Conservation (phyloP, 2,113 vertebrate genomes). For the Phalacrocorax pelagicus region DNA sequence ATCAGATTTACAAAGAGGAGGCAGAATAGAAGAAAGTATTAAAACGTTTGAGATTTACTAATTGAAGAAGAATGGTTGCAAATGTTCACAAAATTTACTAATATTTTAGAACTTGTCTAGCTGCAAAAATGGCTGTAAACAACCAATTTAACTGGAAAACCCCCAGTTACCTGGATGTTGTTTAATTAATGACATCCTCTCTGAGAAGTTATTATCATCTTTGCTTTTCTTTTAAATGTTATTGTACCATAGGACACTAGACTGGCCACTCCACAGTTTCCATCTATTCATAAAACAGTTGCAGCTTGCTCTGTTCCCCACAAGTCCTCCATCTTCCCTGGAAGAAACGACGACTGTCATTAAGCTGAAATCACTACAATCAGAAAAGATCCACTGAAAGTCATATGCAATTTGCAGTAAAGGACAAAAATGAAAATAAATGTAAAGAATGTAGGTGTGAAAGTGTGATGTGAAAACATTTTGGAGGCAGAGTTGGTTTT, state of each 20-base stretch:
- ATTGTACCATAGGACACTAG: neutral
- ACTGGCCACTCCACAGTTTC: neutral
- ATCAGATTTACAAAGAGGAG: neutral
- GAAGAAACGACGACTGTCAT: neutral
- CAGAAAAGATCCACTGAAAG: neutral
- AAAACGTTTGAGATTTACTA: neutral
- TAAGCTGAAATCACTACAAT: neutral
- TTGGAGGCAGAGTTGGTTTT: neutral
- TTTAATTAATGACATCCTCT: neutral
- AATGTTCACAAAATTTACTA: neutral
- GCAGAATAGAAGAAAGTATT: neutral
- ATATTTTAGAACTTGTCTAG: neutral
- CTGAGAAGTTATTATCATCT: neutral
- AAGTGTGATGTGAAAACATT: neutral
- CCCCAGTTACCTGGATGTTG: neutral
- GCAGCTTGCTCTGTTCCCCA: neutral
- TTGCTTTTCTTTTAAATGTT: neutral
- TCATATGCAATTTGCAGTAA: neutral
- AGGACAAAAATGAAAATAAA: neutral
- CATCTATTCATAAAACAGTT: neutral
- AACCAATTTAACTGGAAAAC: neutral
- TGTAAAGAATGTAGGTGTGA: neutral
- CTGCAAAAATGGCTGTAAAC: neutral
- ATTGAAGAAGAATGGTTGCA: neutral
- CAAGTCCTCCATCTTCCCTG: neutral